Evolutionary conservation across 1,140 invertebrate genomes (phyloP), one percentile per base, ranked within the genome.

Genomic region (Nephotettix cincticeps): DNA sequence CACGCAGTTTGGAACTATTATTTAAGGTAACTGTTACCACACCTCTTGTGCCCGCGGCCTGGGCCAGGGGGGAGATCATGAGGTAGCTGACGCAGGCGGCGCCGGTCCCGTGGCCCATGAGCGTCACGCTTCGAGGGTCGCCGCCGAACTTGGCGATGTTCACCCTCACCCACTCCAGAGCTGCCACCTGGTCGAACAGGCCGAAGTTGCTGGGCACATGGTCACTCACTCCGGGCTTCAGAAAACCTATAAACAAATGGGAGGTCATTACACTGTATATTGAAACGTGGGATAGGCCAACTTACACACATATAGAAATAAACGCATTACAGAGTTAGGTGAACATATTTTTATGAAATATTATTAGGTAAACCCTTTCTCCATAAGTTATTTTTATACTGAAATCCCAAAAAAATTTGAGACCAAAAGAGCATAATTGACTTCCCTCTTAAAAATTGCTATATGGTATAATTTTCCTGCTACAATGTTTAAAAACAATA

Each of bases 41-140:
- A 79, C 81, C 89, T 89, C 88, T 75, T 86, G 86, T 68, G 87
- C 72, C 17, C 63, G 25, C 56, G n/a, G 23, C 77, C 54, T 74
- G 71, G 13, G 76, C 86, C 40, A 94, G 89, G 0, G 93, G 94
- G 56, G 94, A 96, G 19, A 96, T 85, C 84, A 95, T 91, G 43
- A 97, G 84, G 70, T 95, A 89, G 82, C 94, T 96, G 65, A 95
- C 91, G 77, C 94, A 95, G 30, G 93, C 93, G 0, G 96, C 95
- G 0, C 97, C 97, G 0, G 94, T 96, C 54, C 93, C 95, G 78
- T 98, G 95, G 0, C 96, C 96, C 82, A 98, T 90, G 17, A 99
- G 79, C 0, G 97, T 99, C 1, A 99, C 91, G 0, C 84, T 86
- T 28, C 83, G 83, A 0, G 90, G 88, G 83, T 98, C 91, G 0